Evolutionary conservation across 2,888 invertebrate genomes (phyloP).

Genomic region (Rhopalosiphum nymphaeae): DNA sequence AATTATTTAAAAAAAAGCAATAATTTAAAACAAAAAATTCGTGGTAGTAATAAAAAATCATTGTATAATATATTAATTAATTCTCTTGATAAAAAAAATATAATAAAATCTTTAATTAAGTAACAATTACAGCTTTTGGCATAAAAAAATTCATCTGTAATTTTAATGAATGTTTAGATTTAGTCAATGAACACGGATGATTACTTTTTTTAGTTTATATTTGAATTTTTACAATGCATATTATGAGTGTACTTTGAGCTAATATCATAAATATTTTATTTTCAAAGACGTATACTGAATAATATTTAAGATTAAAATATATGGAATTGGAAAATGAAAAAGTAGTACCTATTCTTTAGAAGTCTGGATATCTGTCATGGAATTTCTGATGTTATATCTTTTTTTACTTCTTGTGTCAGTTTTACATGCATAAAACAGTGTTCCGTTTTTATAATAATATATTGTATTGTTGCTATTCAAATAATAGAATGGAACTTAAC

Average conservation of each 20-base stretch:
- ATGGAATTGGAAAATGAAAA: background rate
- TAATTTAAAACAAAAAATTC: background rate
- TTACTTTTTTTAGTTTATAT: background rate
- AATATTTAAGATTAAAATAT: background rate
- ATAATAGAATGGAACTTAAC: background rate
- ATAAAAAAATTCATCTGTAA: background rate
- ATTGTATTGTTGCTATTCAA: background rate
- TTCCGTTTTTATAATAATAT: background rate
- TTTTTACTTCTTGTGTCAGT: background rate
- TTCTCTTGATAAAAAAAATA: too few species aligned
- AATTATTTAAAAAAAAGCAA: background rate
- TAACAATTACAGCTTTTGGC: too few species aligned
- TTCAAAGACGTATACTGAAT: background rate
- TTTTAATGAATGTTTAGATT: background rate
- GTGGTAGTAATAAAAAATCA: background rate
- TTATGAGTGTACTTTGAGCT: background rate
- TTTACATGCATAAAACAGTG: background rate
- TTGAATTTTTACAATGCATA: background rate
- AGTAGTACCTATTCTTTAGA: background rate
- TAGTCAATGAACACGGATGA: background rate
- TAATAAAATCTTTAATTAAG: too few species aligned
- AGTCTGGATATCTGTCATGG: background rate
- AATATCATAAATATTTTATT: background rate
- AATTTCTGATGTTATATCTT: background rate
- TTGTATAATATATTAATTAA: too few species aligned